Evolutionary conservation across 2,888 invertebrate genomes (phyloP).

Genomic region (Prionchulus punctatus): DNA sequence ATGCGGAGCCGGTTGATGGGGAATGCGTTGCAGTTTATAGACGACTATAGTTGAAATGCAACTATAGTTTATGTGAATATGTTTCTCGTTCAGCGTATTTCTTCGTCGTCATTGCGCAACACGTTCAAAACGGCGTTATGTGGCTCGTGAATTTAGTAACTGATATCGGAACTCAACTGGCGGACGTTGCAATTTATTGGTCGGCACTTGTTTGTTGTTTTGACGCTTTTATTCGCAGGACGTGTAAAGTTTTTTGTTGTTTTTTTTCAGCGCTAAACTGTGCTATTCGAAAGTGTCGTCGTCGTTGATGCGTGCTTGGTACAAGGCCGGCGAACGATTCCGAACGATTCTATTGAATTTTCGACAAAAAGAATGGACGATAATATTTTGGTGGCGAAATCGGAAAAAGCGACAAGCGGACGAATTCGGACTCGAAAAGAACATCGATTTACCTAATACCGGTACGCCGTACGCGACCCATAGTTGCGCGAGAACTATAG

Average conservation of each 20-base stretch:
- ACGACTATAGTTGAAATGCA: no score
- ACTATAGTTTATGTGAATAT: neutral
- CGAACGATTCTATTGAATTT: neutral
- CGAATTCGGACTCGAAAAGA: constrained; percentile 47
- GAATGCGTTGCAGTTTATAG: no score
- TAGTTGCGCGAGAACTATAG: constrained; percentile 9
- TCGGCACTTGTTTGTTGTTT: neutral
- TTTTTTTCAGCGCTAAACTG: neutral
- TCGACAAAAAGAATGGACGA: constrained; percentile 1
- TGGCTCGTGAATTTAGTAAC: constrained; percentile 6
- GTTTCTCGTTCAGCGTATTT: constrained; percentile 2
- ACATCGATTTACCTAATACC: constrained; percentile 59
- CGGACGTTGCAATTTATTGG: constrained; percentile 4
- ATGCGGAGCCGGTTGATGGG: neutral
- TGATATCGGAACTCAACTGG: constrained; percentile 6
- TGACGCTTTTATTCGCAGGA: no score
- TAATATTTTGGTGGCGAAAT: neutral
- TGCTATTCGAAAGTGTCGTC: constrained; percentile 1
- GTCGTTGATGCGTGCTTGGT: neutral
- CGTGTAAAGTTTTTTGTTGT: neutral
- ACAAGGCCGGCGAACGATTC: neutral
- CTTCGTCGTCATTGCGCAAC: neutral
- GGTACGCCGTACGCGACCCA: constrained; percentile 18
- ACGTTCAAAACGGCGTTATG: neutral
- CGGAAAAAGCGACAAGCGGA: neutral